Evolutionary conservation across 2,113 vertebrate species (phyloP).

Genomic region (Xiphophorus hellerii): DNA sequence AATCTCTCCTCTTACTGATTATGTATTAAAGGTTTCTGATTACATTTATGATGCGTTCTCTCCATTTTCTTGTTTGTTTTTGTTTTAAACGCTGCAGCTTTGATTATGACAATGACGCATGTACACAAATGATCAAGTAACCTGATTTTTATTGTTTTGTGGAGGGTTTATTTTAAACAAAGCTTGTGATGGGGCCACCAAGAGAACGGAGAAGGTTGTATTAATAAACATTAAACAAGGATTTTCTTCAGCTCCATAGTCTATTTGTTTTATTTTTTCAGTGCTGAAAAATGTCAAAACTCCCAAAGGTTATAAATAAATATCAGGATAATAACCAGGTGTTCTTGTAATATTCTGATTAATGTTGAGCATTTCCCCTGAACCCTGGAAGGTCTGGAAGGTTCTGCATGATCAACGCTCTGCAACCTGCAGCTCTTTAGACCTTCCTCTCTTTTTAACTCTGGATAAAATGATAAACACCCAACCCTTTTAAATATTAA

Average conservation of each 20-base stretch:
- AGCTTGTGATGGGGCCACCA: background rate
- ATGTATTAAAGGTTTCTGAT: slow-evolving; percentile 9
- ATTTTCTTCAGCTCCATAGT: background rate
- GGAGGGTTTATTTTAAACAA: background rate
- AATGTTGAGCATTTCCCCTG: too few relatives aligned
- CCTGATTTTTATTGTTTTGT: slow-evolving; percentile 16
- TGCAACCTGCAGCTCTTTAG: too few relatives aligned
- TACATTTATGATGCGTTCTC: background rate
- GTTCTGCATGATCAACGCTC: too few relatives aligned
- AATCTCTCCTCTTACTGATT: background rate
- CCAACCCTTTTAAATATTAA: too few relatives aligned
- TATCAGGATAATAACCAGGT: background rate
- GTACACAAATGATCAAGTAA: slow-evolving; percentile 1
- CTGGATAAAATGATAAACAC: too few relatives aligned
- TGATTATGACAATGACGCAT: slow-evolving; percentile 1
- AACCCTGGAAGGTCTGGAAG: too few relatives aligned
- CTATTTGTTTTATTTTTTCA: background rate
- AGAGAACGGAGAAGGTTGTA: background rate
- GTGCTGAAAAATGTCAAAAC: background rate
- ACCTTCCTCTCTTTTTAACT: too few relatives aligned
- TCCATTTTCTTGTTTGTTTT: background rate
- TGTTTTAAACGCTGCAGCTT: background rate
- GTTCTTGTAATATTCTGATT: too few relatives aligned
- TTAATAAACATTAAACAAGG: background rate
- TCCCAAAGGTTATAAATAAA: background rate